Conservation (phyloP, 2,797 vertebrate genomes). For the Rhinatrema bivittatum region DNA sequence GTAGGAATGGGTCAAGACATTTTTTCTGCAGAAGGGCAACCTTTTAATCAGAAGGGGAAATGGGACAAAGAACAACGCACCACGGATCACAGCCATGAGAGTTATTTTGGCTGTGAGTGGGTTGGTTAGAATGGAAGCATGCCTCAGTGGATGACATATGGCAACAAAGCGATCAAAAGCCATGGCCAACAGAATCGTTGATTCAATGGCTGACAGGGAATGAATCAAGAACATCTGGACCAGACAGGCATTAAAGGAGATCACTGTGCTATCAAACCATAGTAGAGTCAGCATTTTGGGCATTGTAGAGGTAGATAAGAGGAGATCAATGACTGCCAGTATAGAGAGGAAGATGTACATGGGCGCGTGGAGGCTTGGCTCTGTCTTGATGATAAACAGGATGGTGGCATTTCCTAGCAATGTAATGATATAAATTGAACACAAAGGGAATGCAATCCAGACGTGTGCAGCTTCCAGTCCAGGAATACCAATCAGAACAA, state of each 20-base stretch:
- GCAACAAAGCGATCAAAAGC: slow-evolving; percentile 37
- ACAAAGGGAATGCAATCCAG: slow-evolving; percentile 18
- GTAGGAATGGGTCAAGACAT: slow-evolving; percentile 51
- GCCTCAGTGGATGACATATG: slow-evolving; percentile 35
- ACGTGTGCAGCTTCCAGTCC: slow-evolving; percentile 11
- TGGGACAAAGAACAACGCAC: background rate
- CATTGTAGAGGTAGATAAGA: slow-evolving; percentile 44
- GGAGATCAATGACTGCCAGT: slow-evolving; percentile 46
- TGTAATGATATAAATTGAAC: slow-evolving; percentile 8
- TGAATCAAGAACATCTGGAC: slow-evolving; percentile 46
- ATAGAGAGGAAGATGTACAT: slow-evolving; percentile 49
- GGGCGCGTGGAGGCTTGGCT: slow-evolving; percentile 39
- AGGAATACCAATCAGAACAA: slow-evolving; percentile 15
- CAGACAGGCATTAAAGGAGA: slow-evolving; percentile 41
- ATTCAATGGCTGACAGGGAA: slow-evolving; percentile 29
- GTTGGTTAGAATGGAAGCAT: slow-evolving; percentile 23
- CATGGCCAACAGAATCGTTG: slow-evolving; percentile 27
- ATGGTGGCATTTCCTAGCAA: slow-evolving; percentile 20
- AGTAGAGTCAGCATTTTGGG: slow-evolving; percentile 44
- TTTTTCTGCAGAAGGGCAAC: slow-evolving; percentile 13
- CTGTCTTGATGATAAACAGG: slow-evolving; percentile 6
- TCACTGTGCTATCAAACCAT: slow-evolving; percentile 25
- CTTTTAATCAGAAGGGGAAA: slow-evolving; percentile 17
- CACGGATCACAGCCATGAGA: slow-evolving; percentile 4
- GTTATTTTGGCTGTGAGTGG: slow-evolving; percentile 19